Percentiles rank a stretch among this genome's conserved stretches.
Conservation (phyloP, 2,113 vertebrate species). For the Etheostoma spectabile region DNA sequence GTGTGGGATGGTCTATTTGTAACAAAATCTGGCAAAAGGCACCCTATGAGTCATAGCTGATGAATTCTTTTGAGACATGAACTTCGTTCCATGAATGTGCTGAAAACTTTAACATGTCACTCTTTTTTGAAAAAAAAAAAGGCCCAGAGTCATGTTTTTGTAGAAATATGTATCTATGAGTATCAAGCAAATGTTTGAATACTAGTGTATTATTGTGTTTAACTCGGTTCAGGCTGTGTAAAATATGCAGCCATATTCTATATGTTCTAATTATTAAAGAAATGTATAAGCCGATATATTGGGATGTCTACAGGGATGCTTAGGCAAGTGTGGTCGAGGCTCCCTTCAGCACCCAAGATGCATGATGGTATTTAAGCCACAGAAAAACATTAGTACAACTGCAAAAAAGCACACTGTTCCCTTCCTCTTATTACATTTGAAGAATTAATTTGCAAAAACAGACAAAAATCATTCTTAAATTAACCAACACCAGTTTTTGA, state of each 20-base stretch:
- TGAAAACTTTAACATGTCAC: neutral
- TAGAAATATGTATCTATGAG: neutral
- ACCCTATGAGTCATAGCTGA: slow-evolving; percentile 31
- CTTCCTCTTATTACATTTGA: too few species aligned
- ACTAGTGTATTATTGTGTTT: neutral
- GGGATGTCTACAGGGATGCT: neutral
- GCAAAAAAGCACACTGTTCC: neutral
- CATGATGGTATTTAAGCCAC: neutral
- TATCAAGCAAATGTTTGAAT: neutral
- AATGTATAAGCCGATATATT: neutral
- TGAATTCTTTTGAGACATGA: slow-evolving; percentile 35
- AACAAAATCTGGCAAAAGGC: slow-evolving; percentile 21
- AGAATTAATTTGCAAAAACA: too few species aligned
- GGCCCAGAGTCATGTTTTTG: neutral
- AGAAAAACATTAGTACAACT: neutral
- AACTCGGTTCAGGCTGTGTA: neutral
- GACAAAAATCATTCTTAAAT: too few species aligned
- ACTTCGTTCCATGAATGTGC: slow-evolving; percentile 30
- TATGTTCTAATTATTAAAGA: neutral
- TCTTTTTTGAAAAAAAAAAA: slow-evolving; percentile 12
- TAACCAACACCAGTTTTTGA: too few species aligned
- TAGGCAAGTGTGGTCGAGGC: neutral
- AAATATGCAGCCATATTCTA: neutral
- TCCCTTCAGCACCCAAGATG: neutral
- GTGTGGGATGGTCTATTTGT: slow-evolving; percentile 36